These are phyloP conservation scores for Pomatorhinus ruficollis DNA, from an alignment of 2,113 vertebrate genomes.

Conservation along the genomic window DNA sequence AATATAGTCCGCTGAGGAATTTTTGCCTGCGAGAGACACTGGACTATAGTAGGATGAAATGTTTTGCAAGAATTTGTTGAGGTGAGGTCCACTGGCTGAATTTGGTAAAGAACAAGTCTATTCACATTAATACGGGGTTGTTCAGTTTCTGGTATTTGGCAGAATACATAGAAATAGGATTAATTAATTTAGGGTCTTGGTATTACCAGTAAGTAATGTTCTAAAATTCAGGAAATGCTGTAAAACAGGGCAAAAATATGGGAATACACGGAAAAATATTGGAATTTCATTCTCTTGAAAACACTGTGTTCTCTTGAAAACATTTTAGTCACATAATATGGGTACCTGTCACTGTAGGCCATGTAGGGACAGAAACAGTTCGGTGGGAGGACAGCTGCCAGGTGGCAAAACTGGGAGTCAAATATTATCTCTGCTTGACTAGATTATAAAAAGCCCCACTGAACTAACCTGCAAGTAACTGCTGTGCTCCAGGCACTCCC, in stretches of 20 bases:
- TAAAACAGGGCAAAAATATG: background rate
- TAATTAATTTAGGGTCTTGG: background rate
- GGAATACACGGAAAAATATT: background rate
- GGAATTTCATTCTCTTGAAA: background rate
- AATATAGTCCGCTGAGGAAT: background rate
- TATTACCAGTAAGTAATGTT: background rate
- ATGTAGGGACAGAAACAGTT: background rate
- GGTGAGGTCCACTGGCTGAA: background rate
- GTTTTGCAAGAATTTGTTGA: background rate
- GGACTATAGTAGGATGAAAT: background rate
- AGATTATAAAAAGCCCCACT: background rate
- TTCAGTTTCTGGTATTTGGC: background rate
- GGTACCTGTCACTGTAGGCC: background rate
- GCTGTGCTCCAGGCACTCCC: background rate
- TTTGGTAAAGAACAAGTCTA: background rate
- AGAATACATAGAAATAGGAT: background rate
- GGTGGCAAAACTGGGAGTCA: background rate
- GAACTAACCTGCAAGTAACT: background rate
- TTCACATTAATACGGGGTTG: background rate
- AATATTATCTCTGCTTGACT: background rate
- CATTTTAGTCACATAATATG: background rate
- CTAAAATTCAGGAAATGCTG: background rate
- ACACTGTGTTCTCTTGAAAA: background rate
- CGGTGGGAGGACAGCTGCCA: background rate
- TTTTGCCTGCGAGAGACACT: background rate